These are phyloP conservation scores for Numida meleagris DNA, from an alignment of 2,113 vertebrate genomes.

Conservation along the genomic window DNA sequence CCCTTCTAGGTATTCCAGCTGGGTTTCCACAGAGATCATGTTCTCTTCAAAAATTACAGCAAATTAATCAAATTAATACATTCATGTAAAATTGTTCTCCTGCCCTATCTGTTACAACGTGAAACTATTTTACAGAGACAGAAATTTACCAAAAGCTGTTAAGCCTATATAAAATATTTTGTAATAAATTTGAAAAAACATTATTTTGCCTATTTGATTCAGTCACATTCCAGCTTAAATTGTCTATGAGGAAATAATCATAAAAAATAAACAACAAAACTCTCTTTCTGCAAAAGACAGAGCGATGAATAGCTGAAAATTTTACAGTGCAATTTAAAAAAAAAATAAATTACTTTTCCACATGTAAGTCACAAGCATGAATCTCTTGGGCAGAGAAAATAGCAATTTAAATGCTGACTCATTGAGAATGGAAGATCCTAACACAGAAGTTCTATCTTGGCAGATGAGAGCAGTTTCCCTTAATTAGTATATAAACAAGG, in stretches of 20 bases:
- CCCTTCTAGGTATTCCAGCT: neutral
- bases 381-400: neutral
- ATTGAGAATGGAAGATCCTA: neutral
- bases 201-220: neutral
- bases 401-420: neutral
- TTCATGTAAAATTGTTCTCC: neutral
- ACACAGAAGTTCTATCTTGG: neutral
- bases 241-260: neutral
- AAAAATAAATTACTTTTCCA: neutral
- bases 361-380: neutral
- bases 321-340: neutral
- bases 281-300: neutral
- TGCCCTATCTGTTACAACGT: neutral
- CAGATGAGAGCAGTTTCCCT: neutral
- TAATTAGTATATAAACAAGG: neutral
- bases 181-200: neutral
- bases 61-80: conserved; percentile 15
- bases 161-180: neutral
- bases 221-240: neutral
- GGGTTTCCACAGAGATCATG: conserved; percentile 6
- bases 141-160: neutral
- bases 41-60: neutral
- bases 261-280: neutral
- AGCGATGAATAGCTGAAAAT: neutral
- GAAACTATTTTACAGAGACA: neutral